Percentiles rank a stretch among this genome's conserved stretches.
Conservation (phyloP, 2,797 vertebrate species). For the Potorous gilbertii region DNA sequence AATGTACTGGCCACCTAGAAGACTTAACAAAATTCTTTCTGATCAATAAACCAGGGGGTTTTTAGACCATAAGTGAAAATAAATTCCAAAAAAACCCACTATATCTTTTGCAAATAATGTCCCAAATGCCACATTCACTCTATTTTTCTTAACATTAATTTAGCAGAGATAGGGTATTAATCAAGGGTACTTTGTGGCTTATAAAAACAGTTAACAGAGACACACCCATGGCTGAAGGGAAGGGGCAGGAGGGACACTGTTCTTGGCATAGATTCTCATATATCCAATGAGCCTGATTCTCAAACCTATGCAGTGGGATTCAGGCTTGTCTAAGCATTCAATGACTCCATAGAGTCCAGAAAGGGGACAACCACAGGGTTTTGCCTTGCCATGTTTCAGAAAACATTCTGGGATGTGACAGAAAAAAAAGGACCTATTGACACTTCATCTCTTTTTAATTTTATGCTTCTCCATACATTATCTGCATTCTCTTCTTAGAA, state of each 20-base stretch:
- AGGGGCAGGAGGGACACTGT: not conserved
- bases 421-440: not conserved
- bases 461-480: accelerated
- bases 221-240: constrained; percentile 2
- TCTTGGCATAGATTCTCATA: not conserved
- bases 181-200: not conserved
- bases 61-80: not conserved
- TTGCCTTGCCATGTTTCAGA: not conserved
- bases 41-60: not conserved
- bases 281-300: not conserved
- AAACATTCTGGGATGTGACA: not conserved
- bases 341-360: not conserved
- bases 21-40: not conserved
- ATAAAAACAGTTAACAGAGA: not conserved
- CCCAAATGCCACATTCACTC: constrained; percentile 3
- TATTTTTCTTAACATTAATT: constrained; percentile 20
- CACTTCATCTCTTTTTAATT: not conserved
- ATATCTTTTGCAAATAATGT: not conserved
- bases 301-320: not conserved
- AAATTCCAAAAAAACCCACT: not conserved
- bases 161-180: not conserved
- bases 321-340: not conserved
- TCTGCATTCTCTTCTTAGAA: not conserved
- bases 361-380: not conserved
- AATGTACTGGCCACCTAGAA: not conserved